These are phyloP conservation scores for Diaprepes abbreviatus DNA, from an alignment of 2,888 invertebrate species.

Conservation along the genomic window DNA sequence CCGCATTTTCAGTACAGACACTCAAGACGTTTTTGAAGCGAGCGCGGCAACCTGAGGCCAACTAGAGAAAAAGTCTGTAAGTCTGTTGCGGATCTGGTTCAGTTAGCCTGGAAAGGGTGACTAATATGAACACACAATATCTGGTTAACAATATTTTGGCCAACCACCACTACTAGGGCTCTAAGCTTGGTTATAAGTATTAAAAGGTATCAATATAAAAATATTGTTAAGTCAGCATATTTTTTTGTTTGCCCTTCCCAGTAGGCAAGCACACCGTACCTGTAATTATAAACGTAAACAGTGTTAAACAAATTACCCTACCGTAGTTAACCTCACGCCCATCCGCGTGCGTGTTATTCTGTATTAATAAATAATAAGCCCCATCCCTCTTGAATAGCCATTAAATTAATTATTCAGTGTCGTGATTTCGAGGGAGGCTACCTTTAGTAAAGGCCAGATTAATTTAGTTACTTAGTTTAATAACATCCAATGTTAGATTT, in stretches of 20 bases:
- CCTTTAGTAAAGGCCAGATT: slow-evolving; percentile 32
- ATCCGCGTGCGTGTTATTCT: slow-evolving; percentile 44
- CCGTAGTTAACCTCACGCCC: slow-evolving; percentile 38
- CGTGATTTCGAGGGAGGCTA: slow-evolving; percentile 45
- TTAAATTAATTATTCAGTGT: slow-evolving; percentile 48
- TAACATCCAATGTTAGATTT: neutral
- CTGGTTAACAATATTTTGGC: too few species aligned
- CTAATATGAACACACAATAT: too few species aligned
- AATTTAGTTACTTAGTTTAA: slow-evolving; percentile 26
- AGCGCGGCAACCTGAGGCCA: too few species aligned
- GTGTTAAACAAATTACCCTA: slow-evolving; percentile 35
- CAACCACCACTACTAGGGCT: too few species aligned
- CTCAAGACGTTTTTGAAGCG: too few species aligned
- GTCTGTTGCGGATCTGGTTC: too few species aligned
- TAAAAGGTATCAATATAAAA: too few species aligned
- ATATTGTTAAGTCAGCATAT: too few species aligned
- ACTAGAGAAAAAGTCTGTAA: too few species aligned
- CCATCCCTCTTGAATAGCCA: slow-evolving; percentile 46
- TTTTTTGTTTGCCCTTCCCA: neutral
- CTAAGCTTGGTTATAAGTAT: too few species aligned
- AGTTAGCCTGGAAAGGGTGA: too few species aligned
- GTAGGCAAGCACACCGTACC: neutral
- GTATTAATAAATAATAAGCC: slow-evolving; percentile 49
- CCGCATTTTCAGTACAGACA: too few species aligned
- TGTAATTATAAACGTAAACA: slow-evolving; percentile 27